Base-by-base conservation (phyloP, 2,113 vertebrate genomes). In the Phycodurus eques region DNA sequence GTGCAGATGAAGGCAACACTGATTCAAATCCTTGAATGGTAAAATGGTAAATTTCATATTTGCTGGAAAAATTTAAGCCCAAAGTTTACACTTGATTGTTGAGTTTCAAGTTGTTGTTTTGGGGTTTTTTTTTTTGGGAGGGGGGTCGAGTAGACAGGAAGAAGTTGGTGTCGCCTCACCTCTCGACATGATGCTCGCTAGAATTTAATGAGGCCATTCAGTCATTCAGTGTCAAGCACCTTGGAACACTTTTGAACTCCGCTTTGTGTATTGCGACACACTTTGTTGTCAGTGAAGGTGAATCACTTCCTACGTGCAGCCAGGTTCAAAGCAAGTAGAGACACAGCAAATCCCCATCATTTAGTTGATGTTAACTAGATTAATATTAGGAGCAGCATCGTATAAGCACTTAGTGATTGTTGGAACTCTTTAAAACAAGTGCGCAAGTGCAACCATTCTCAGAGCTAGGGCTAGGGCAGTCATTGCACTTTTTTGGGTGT, bases 181-280 rank as follows among this genome's bases (percentile, higher is more conserved):
- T 82, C 46, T 74, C 74, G 61, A 78, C 43, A 56, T 72, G 82
- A 80, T 64, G 77, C 77, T 59, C 68, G 22, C 31, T 19, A 60
- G 53, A 70, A 67, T 57, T 42, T 73, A 66, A 74, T 68, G 22
- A 77, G 77, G 76, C n/a, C 43, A 61, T 76, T 68, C 77, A 77
- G 76, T 27, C 27, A 27, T 27, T 27, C 27, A 27, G 77, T 60
- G 46, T 74, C 27, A 76, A 83, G 65, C 70, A 57, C 68, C 68
- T 59, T 43, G 62, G 22, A 67, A 19, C 42, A 72, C 75, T 74
- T 83, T 75, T 83, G 64, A 87, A 78, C 68, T 71, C 8, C 49
- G 42, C 39, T 82, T 88, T 91, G 90, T 89, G 89, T 91, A 91
- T 92, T 92, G 76, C 72, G 73, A 65, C 83, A 4, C 13, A 70